Base-by-base conservation (phyloP, 2,888 invertebrate genomes). In the Caenorhabditis sp. region DNA sequence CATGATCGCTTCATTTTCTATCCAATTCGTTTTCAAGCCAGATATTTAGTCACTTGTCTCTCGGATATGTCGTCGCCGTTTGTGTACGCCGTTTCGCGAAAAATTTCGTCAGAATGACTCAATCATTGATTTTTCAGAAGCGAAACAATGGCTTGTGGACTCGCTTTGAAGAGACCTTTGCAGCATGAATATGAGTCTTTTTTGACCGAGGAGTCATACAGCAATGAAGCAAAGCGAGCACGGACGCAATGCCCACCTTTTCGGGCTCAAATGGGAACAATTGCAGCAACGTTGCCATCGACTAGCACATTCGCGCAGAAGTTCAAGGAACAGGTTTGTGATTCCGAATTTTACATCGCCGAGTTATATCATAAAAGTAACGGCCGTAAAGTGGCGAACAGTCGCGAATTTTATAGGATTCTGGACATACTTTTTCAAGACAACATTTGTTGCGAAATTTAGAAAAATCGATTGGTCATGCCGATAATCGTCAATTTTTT, bases 81-180 rank as follows among this genome's bases (percentile, higher is more conserved):
- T 9, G 32, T 59, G 68, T 68, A 56, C n/a, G 32, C 32, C 27
- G 13, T 15, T 24, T 17, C 6, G 17, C 6, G n/a, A 22, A 20
- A 41, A 22, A 11, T 27, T 46, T 56, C 20, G 22, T 30, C 26
- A 26, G 2, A 7, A 3, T 50, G 17, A 26, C 20, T 15, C 15
- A 45, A 22, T 45, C 26, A 11, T 46, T n/a, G n/a, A 26, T n/a
- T 27, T 79, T 79, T 53, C 75, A 81, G 81, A 52, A 58, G 53
- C 13, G 65, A 63, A 41, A 74, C 41, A 35, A 89, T 89, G 89
- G 87, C 89, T 70, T 89, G 89, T 65, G 89, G 89, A 59, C 62
- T 89, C 13, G 89, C 89, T 27, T 76, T 89, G 52, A 89, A 89
- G 72, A 84, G 89, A 56, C 87, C 89, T n/a, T 82, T 86, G 55